Evolutionary conservation across 2,797 vertebrate species (phyloP).

Genomic region (Smutsia gigantea): DNA sequence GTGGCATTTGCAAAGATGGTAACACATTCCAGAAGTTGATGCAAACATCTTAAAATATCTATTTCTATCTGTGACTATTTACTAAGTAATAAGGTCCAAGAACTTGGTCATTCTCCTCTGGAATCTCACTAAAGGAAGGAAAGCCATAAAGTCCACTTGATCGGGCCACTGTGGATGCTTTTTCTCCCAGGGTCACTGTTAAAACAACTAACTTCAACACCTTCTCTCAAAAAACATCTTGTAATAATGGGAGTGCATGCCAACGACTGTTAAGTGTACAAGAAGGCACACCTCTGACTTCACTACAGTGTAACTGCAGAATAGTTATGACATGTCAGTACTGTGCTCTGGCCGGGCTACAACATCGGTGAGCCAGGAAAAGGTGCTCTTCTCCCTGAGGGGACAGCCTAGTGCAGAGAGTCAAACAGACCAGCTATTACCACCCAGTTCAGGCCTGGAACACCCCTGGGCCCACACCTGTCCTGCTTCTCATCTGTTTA

Average conservation of each 20-base stretch:
- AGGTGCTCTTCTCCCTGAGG: background rate
- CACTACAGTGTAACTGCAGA: background rate
- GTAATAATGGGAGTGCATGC: background rate
- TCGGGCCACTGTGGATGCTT: background rate
- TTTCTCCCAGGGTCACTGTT: background rate
- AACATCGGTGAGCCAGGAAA: no score
- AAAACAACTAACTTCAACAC: background rate
- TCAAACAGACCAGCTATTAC: background rate
- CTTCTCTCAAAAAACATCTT: background rate
- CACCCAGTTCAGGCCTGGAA: background rate
- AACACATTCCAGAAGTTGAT: background rate
- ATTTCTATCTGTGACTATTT: background rate
- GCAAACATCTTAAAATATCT: background rate
- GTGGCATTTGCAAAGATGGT: background rate
- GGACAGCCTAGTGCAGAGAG: background rate
- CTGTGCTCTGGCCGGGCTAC: no score
- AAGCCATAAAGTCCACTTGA: background rate
- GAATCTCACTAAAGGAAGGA: background rate
- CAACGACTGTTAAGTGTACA: background rate
- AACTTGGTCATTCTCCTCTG: background rate
- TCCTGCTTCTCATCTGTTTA: background rate
- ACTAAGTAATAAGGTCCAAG: background rate
- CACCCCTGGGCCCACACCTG: background rate
- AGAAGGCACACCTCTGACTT: background rate
- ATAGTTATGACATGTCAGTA: background rate